Percentiles rank a stretch among this genome's conserved stretches.
phyloP scores from a whole-genome alignment of 2,888 invertebrate species.

The Petrophora chlorosata region DNA sequence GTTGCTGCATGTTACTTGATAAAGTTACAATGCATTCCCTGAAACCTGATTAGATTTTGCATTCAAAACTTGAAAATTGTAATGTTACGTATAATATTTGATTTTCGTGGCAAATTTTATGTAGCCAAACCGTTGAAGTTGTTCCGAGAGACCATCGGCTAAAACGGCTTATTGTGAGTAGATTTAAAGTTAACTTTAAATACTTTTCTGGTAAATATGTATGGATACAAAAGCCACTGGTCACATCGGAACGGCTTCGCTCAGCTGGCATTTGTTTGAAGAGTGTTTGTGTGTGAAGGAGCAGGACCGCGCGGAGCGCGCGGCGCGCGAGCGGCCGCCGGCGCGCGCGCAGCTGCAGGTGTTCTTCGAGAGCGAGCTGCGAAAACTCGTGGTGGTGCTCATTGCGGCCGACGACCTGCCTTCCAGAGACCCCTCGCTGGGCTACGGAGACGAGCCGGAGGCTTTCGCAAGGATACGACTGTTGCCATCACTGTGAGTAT shows the following conservation, averaged over 20 bases:
- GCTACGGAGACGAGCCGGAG: slow-evolving; percentile 91
- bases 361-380: slow-evolving; percentile 93
- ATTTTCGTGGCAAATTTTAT: slow-evolving; percentile 23
- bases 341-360: slow-evolving; percentile 94
- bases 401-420: slow-evolving; percentile 94
- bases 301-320: slow-evolving; percentile 73
- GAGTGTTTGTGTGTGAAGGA: slow-evolving; percentile 56
- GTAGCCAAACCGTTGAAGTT: slow-evolving; percentile 24
- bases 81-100: slow-evolving; percentile 33
- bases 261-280: slow-evolving; percentile 24
- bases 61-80: slow-evolving; percentile 55
- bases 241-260: slow-evolving; percentile 30
- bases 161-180: not conserved
- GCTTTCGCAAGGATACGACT: slow-evolving; percentile 93
- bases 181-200: not conserved
- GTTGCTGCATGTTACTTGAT: slow-evolving; percentile 77
- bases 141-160: slow-evolving; percentile 41
- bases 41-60: slow-evolving; percentile 63
- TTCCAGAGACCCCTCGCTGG: slow-evolving; percentile 89
- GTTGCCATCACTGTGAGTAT: slow-evolving; percentile 90
- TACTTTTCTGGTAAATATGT: not conserved
- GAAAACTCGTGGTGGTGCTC: slow-evolving; percentile 92
- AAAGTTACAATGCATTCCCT: slow-evolving; percentile 68
- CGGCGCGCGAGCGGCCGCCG: slow-evolving; percentile 85
- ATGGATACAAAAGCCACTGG: slow-evolving; percentile 10